Base-by-base conservation (phyloP, 2,888 invertebrate genomes). In the Volucella bombylans region DNA sequence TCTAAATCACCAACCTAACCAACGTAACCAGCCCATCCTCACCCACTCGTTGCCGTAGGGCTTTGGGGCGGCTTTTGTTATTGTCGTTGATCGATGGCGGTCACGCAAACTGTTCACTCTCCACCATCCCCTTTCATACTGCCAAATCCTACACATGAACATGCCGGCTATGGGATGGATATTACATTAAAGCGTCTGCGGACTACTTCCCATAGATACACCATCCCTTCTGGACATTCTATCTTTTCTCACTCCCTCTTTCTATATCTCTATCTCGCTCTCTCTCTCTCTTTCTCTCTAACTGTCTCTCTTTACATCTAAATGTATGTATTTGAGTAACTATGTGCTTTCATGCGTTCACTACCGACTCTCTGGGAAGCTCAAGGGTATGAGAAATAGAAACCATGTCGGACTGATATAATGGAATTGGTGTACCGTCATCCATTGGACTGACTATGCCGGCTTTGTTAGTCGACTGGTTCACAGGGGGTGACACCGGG, bases 41-140 rank as follows among this genome's bases (percentile, higher is more conserved):
- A 45, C 55, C 72, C 49, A 38, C 38, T 31, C 38, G 15, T 31
- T n/a, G 41, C 61, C 38, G 23, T 38, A 15, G 50, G 49, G 52
- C 59, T 57, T 71, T 67, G 57, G 81, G 76, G 57, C 72, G 78
- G 71, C 86, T 82, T 78, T 69, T 82, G 74, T 74, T 86, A 79
- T 86, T 86, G 86, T 82, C 87, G 80, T 86, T 87, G 87, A 87
- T 87, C 87, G 86, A 87, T 87, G 87, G 79, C 77, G 83, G 86
- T 87, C 87, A 87, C 86, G 86, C 83, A 87, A 87, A 85, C 78
- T 68, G 80, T 78, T 72, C 47, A 52, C 72, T 77, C 55, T 67
- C 43, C 50, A 18, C 18, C 18, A 1, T 1, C 65, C 47, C 18
- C 14, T 23, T 1, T 38, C 14, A 10, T 14, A 43, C 6, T 38